Base-by-base conservation (phyloP, 2,888 invertebrate genomes). In the Caenorhabditis wallacei region DNA sequence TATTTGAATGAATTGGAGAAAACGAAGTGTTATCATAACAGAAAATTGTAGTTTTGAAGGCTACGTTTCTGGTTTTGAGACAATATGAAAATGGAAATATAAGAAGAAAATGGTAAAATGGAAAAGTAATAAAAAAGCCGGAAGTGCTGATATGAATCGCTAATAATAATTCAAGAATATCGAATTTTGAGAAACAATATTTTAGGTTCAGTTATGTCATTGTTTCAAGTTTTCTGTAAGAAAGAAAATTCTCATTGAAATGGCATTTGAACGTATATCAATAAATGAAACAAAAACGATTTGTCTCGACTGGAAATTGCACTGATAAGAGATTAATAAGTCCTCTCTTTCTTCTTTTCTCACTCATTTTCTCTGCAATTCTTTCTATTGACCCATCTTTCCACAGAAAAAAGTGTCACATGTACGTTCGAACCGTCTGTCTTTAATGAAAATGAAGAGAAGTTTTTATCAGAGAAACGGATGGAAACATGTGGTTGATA, bases 361-460 rank as follows among this genome's bases (percentile, higher is more conserved):
- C 30, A 5, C 48, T 59, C 51, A 37, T 48, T 26, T 63, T 72
- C 54, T 63, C 61, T 71, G 51, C 40, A 59, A 22, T 59, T 16
- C 59, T 13, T 20, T 40, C 30, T 22, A 43, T 24, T 71, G 57
- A 70, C 59, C 51, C 64, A 1, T 22, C 24, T 35, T 18, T 43
- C 48, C 35, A 53, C 48, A 30, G 57, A 56, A 56, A 35, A 56
- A 74, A 22, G 26, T 54, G 56, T 75, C 66, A 75, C 66, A 75
- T 75, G 75, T 57, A 68, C 75, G 75, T 75, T 75, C 74, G 46
- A 63, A 75, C 75, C 57, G 57, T 61, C 22, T 59, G 18, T 40
- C 40, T 48, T 48, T 48, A 18, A 18, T 26, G 22, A 22, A 51
- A 40, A 24, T n/a, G n/a, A 24, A 53, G 18, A 43, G 13, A 30